Conservation (phyloP, 1,140 invertebrate species). For the Paralvinella palmiformis region DNA sequence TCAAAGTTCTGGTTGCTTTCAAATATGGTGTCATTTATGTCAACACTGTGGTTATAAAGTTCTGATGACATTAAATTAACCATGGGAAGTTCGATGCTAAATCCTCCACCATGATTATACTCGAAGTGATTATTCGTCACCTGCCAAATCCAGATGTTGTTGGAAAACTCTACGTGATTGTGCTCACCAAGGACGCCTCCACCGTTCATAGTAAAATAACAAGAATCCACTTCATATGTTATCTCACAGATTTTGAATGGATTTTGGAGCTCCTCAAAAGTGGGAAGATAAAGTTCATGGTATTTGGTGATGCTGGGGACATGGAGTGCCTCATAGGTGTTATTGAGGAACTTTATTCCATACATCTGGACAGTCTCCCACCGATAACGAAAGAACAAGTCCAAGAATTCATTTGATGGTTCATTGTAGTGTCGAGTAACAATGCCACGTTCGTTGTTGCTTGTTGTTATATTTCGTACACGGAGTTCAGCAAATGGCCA, state of each 20-base stretch:
- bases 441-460: constrained; percentile 73
- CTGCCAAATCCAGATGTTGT: constrained; percentile 49
- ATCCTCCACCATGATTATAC: constrained; percentile 64
- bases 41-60: constrained; percentile 33
- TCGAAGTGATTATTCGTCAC: constrained; percentile 70
- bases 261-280: constrained; percentile 44
- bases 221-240: constrained; percentile 34
- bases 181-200: constrained; percentile 43
- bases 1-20: constrained; percentile 37
- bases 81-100: constrained; percentile 59
- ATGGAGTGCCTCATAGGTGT: constrained; percentile 36
- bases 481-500: constrained; percentile 27
- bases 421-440: constrained; percentile 80
- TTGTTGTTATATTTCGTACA: constrained; percentile 54
- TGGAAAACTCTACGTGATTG: constrained; percentile 49
- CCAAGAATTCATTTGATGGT: constrained; percentile 42
- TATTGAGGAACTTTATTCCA: constrained; percentile 25
- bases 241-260: constrained; percentile 49
- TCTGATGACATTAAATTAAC: constrained; percentile 21
- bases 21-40: constrained; percentile 33
- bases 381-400: constrained; percentile 39
- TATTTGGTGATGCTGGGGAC: constrained; percentile 48
- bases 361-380: constrained; percentile 32
- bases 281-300: constrained; percentile 41
- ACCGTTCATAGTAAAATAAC: constrained; percentile 34